Conservation (phyloP, 1,140 invertebrate genomes). For the Holcopasites calliopsidis region DNA sequence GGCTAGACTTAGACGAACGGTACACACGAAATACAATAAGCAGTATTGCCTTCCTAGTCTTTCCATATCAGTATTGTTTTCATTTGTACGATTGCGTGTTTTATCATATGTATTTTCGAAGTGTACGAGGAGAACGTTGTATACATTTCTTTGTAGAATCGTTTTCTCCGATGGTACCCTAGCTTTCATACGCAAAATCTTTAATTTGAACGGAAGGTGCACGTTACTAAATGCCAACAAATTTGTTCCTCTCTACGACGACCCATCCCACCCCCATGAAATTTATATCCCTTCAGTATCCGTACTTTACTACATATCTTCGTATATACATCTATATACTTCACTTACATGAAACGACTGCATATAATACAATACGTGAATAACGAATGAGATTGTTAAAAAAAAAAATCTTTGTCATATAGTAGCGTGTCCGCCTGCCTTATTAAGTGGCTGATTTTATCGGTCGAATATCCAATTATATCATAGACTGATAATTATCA, state of each 20-base stretch:
- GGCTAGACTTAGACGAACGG: slow-evolving; percentile 43
- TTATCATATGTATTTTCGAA: slow-evolving; percentile 48
- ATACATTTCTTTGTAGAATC: slow-evolving; percentile 41
- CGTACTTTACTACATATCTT: slow-evolving; percentile 26
- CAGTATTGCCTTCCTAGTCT: slow-evolving; percentile 59
- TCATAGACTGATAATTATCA: slow-evolving; percentile 73
- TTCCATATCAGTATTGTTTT: slow-evolving; percentile 58
- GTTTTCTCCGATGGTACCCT: slow-evolving; percentile 27
- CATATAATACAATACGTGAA: neutral
- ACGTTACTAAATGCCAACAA: slow-evolving; percentile 62
- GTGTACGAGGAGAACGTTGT: slow-evolving; percentile 28
- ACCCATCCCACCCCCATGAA: neutral
- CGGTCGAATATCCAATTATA: slow-evolving; percentile 69
- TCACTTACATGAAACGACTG: slow-evolving; percentile 25
- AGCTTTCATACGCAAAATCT: slow-evolving; percentile 64
- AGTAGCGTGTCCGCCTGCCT: slow-evolving; percentile 62
- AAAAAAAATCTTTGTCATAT: slow-evolving; percentile 61
- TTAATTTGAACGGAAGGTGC: slow-evolving; percentile 55
- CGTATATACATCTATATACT: slow-evolving; percentile 18
- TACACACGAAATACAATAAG: slow-evolving; percentile 42
- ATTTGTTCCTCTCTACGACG: slow-evolving; percentile 48
- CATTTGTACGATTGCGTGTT: slow-evolving; percentile 53
- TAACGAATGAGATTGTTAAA: slow-evolving; percentile 1
- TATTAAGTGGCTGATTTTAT: slow-evolving; percentile 63
- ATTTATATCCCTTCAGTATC: slow-evolving; percentile 4